Base-by-base conservation (phyloP, 1,140 invertebrate species). In the Pollicipes pollicipes region DNA sequence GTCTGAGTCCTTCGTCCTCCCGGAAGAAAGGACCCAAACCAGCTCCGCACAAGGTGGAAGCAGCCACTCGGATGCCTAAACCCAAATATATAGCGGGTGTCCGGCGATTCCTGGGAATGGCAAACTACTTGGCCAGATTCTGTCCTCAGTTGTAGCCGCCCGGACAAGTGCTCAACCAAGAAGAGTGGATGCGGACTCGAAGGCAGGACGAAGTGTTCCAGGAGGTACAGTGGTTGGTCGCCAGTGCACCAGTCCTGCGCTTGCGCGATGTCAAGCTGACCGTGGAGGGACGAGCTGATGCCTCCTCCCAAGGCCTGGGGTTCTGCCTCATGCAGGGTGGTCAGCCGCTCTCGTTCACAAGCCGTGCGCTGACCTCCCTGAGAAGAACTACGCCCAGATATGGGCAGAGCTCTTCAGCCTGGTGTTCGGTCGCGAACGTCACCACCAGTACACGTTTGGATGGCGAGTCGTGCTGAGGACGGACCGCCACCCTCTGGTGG, bases 341-440 rank as follows among this genome's bases (percentile, higher is more conserved):
- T 1, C 63, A 35, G 58, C 69, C 58, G 16, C 31, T 70, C 24
- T 30, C 58, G 68, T 70, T 35, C n/a, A 26, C 68, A 21, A 70
- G 69, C 29, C 45, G 69, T 29, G 77, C 79, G 16, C 74, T 79
- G 58, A 76, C 76, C n/a, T 75, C 76, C 70, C 76, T 8, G 79
- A 82, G 68, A 76, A 79, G 69, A 77, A 78, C 70, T 72, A 73
- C 45, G 35, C 69, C 8, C 71, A 74, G 74, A 71, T 76, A 68
- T 74, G 79, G 30, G 26, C 28, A 28, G 69, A 70, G 69, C 32
- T 70, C 4, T 32, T 70, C 4, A 28, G 58, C 29, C 58, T 70
- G 24, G 31, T 70, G 1, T 70, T 70, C 68, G 69, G 58, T 58
- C 68, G 28, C 58, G 37, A 70, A 28, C 63, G 68, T 32, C 69